phyloP scores from a whole-genome alignment of 2,888 invertebrate genomes.

The Rotaria magnacalcarata region DNA sequence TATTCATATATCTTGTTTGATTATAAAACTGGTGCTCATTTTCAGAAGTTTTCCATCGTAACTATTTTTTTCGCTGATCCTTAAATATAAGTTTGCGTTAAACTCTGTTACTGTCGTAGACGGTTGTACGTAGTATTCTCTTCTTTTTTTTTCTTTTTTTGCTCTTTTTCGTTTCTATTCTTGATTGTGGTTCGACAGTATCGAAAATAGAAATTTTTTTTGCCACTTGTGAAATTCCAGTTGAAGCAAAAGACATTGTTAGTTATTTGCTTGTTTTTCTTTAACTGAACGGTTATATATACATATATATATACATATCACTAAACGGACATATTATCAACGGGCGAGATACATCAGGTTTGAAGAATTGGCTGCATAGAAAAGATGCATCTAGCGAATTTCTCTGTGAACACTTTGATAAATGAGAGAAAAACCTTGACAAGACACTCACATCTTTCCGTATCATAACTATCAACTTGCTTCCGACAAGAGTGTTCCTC shows the following conservation, averaged over 20 bases:
- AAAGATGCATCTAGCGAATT: no score
- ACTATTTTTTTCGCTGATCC: background rate
- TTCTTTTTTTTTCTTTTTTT: background rate
- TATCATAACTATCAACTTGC: no score
- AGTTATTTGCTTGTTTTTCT: background rate
- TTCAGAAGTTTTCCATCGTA: background rate
- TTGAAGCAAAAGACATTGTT: background rate
- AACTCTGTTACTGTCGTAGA: background rate
- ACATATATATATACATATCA: no score
- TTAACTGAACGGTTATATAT: background rate
- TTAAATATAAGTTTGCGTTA: background rate
- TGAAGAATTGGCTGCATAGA: no score
- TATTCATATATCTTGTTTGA: background rate
- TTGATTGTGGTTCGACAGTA: background rate
- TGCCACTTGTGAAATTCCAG: background rate
- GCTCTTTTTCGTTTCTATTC: background rate
- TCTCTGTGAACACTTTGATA: no score
- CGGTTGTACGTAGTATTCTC: background rate
- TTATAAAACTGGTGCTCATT: conserved; percentile 6
- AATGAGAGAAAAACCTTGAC: no score
- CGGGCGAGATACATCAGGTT: no score
- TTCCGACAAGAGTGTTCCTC: no score
- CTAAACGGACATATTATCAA: no score
- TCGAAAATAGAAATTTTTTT: background rate
- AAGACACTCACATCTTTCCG: no score